phyloP scores from a whole-genome alignment of 1,140 invertebrate species.

The Drosophila sechellia region DNA sequence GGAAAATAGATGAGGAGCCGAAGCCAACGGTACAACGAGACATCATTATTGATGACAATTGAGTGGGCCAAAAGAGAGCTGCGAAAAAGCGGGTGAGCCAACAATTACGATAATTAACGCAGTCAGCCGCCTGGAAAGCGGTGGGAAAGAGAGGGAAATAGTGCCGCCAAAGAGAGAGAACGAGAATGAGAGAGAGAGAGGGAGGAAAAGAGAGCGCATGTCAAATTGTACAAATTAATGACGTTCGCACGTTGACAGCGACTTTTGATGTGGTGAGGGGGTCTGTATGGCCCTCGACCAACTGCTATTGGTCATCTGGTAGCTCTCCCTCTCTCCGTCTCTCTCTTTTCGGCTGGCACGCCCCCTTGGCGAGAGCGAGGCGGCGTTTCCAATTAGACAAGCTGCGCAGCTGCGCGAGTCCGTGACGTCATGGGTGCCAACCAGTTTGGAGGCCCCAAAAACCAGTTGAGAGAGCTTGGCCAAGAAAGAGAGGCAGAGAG shows the following conservation, averaged over 20 bases:
- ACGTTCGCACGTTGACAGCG: slow-evolving; percentile 80
- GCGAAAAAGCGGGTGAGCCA: slow-evolving; percentile 39
- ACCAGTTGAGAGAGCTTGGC: slow-evolving; percentile 36
- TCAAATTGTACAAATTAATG: slow-evolving; percentile 84
- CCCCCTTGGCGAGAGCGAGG: slow-evolving; percentile 47
- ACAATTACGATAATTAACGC: slow-evolving; percentile 83
- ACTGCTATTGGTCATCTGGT: slow-evolving; percentile 28
- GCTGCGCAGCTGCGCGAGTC: slow-evolving; percentile 53
- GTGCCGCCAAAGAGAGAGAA: slow-evolving; percentile 1
- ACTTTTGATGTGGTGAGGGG: slow-evolving; percentile 8
- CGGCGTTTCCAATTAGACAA: slow-evolving; percentile 59
- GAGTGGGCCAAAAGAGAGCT: slow-evolving; percentile 77
- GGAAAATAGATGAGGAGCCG: slow-evolving; percentile 66
- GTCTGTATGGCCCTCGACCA: background rate
- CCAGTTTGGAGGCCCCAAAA: slow-evolving; percentile 61
- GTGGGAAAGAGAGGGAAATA: slow-evolving; percentile 7
- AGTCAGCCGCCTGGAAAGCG: slow-evolving; percentile 66
- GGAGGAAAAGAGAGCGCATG: slow-evolving; percentile 55
- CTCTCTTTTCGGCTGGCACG: slow-evolving; percentile 42
- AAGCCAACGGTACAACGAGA: slow-evolving; percentile 76
- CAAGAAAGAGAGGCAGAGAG: slow-evolving; percentile 7
- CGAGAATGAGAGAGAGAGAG: slow-evolving; percentile 13
- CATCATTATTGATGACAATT: slow-evolving; percentile 85
- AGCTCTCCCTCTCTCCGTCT: slow-evolving; percentile 9
- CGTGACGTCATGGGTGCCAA: slow-evolving; percentile 72